These are phyloP conservation scores for Pan paniscus DNA, from an alignment of 2,113 vertebrate species.

Conservation along the genomic window DNA sequence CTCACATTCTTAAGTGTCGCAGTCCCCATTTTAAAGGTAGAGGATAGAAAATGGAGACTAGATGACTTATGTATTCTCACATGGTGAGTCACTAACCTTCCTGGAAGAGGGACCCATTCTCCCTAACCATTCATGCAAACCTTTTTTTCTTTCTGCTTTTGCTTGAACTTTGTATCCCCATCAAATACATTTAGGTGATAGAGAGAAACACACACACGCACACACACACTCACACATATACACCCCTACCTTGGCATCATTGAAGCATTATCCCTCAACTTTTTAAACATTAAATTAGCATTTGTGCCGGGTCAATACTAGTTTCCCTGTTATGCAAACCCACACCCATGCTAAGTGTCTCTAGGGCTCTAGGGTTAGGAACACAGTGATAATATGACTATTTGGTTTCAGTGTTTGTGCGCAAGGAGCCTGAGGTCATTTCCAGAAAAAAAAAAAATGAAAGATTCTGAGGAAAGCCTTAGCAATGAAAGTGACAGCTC, in stretches of 20 bases:
- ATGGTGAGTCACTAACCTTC: conserved; percentile 50
- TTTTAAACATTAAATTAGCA: conserved; percentile 64
- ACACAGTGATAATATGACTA: conserved; percentile 69
- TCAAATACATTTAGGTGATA: conserved; percentile 26
- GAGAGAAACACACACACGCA: neutral
- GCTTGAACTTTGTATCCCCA: conserved; percentile 3
- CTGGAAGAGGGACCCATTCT: conserved; percentile 40
- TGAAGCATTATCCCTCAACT: conserved; percentile 57
- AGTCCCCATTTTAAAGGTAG: neutral
- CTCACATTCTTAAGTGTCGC: neutral
- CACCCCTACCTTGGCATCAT: neutral
- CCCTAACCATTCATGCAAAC: neutral
- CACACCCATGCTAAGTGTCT: conserved; percentile 71
- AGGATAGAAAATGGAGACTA: neutral
- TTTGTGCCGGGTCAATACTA: conserved; percentile 69
- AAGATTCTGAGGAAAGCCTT: conserved; percentile 42
- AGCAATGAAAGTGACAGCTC: neutral
- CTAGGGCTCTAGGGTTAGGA: conserved; percentile 65
- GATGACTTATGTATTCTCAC: neutral
- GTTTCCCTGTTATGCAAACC: conserved; percentile 75
- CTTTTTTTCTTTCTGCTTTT: neutral
- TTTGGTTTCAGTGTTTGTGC: conserved; percentile 70
- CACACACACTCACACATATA: neutral
- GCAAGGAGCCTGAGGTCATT: conserved; percentile 64
- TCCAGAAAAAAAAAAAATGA: conserved; percentile 45